phyloP scores from a whole-genome alignment of 2,888 invertebrate genomes.

The Polyommatus iphigenia region DNA sequence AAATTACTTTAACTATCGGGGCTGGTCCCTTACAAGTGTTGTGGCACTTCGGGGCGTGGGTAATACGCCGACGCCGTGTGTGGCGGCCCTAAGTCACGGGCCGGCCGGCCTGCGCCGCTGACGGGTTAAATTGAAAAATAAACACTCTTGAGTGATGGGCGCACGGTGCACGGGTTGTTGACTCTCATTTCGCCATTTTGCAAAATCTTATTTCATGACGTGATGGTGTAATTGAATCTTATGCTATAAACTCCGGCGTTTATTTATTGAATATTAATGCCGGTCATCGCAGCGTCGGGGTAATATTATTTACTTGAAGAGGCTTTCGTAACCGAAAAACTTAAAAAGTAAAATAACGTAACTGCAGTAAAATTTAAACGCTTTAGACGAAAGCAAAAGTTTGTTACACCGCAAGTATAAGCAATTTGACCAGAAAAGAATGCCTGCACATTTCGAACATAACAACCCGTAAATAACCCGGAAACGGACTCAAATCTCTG shows the following conservation, averaged over 20 bases:
- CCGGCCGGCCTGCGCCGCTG: conserved; percentile 55
- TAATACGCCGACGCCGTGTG: conserved; percentile 76
- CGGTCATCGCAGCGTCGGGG: not conserved
- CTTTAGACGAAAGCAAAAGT: too few relatives aligned
- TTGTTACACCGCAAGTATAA: not conserved
- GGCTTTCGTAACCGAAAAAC: not conserved
- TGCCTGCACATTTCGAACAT: too few relatives aligned
- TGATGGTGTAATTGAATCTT: conserved; percentile 16
- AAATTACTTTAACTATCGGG: conserved; percentile 37
- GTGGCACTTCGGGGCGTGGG: conserved; percentile 44
- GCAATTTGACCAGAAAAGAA: not conserved
- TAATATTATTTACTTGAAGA: not conserved
- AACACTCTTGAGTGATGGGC: conserved; percentile 71
- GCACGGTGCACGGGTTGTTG: conserved; percentile 58
- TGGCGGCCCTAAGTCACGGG: conserved; percentile 75
- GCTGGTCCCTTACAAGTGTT: conserved; percentile 42
- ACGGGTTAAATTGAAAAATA: conserved; percentile 78
- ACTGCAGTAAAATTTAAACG: not conserved
- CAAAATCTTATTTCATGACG: conserved; percentile 35
- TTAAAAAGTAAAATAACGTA: not conserved
- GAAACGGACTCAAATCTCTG: not conserved
- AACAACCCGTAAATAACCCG: not conserved
- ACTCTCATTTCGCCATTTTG: conserved; percentile 50
- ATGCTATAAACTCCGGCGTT: conserved; percentile 5
- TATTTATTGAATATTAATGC: conserved; percentile 22